Percentiles rank a stretch among this genome's conserved stretches.
Evolutionary conservation across 2,797 vertebrate genomes (phyloP).

Genomic region (Gastrophryne carolinensis): DNA sequence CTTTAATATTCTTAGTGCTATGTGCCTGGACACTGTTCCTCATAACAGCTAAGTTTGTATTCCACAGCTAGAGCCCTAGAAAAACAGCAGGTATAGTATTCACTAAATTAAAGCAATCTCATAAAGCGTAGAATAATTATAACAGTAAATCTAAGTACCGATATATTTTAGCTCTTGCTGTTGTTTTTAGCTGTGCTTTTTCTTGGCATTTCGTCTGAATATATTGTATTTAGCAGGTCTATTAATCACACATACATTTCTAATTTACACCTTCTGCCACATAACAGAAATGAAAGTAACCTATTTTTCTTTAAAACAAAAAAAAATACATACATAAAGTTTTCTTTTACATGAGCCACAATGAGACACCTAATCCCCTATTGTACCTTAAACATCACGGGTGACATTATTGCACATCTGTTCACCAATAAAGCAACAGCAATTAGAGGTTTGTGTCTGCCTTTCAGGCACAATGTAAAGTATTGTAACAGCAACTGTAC

Average conservation of each 20-base stretch:
- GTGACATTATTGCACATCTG: conserved; percentile 29
- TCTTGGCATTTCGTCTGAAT: neutral
- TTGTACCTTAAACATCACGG: conserved; percentile 24
- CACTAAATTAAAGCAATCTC: no score
- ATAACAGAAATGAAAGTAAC: neutral
- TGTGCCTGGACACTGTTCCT: no score
- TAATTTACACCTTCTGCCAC: neutral
- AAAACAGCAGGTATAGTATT: no score
- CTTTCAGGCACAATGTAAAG: conserved; percentile 17
- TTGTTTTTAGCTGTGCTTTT: neutral
- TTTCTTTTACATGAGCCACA: neutral
- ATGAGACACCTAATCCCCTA: conserved; percentile 16
- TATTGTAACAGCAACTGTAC: conserved; percentile 6
- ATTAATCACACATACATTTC: neutral
- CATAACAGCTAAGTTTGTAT: no score
- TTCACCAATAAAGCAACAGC: conserved; percentile 12
- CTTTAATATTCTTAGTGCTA: no score
- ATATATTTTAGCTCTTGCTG: neutral
- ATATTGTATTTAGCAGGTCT: neutral
- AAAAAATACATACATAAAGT: neutral
- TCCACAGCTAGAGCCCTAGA: no score
- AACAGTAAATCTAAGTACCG: neutral
- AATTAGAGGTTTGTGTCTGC: conserved; percentile 31
- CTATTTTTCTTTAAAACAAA: neutral
- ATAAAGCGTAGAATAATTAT: no score